Percentiles rank a stretch among this genome's conserved stretches.
Conservation (phyloP, 2,797 vertebrate species). For the Enteromius afrohamiltoni region DNA sequence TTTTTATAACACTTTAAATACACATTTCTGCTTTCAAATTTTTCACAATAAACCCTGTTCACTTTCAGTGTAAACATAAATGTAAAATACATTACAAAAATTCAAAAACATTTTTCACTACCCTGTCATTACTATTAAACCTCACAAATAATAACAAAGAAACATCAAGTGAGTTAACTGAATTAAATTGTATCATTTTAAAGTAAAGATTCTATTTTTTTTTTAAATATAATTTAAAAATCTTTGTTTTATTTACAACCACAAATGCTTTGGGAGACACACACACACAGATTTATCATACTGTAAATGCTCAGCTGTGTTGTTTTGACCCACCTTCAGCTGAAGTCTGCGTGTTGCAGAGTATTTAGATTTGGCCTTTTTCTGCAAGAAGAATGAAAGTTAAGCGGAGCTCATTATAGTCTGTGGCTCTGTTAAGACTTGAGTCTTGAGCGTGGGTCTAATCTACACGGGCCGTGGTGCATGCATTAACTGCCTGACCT, state of each 20-base stretch:
- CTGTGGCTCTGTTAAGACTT: constrained; percentile 46
- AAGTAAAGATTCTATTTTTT: no score
- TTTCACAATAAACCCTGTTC: not conserved
- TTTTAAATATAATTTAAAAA: not conserved
- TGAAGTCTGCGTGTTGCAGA: constrained; percentile 66
- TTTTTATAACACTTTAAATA: not conserved
- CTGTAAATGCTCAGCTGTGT: not conserved
- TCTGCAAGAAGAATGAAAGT: constrained; percentile 56
- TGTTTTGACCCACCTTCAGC: constrained; percentile 64
- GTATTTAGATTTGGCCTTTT: constrained; percentile 61
- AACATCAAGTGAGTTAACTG: not conserved
- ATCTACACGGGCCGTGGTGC: constrained; percentile 47
- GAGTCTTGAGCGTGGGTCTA: constrained; percentile 35
- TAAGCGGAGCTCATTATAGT: constrained; percentile 34
- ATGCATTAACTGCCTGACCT: constrained; percentile 52
- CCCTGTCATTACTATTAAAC: not conserved
- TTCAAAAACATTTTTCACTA: not conserved
- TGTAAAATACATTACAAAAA: no score
- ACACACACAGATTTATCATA: no score
- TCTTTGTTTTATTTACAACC: not conserved
- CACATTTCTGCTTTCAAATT: not conserved
- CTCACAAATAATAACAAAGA: not conserved
- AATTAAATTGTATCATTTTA: not conserved
- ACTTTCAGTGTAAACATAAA: not conserved
- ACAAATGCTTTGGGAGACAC: not conserved